These are phyloP conservation scores for Drosophila subsilvestris DNA, from an alignment of 2,888 invertebrate species.

Conservation along the genomic window DNA sequence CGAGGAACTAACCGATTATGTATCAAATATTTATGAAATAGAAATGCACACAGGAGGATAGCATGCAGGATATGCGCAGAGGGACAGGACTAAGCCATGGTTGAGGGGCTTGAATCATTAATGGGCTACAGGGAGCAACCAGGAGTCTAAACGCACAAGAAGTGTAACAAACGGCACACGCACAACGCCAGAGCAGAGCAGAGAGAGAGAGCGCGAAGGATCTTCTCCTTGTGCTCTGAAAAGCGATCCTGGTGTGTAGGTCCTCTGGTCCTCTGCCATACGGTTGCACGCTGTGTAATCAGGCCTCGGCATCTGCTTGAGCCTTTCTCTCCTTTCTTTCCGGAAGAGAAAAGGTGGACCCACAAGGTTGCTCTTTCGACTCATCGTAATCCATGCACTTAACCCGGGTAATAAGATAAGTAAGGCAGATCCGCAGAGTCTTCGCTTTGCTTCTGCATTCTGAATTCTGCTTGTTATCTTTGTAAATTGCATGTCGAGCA, in stretches of 20 bases:
- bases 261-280: neutral
- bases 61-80: too few relatives aligned
- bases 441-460: slow-evolving; percentile 37
- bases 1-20: slow-evolving; percentile 49
- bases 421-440: slow-evolving; percentile 62
- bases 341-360: neutral
- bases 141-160: slow-evolving; percentile 63
- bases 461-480: slow-evolving; percentile 72
- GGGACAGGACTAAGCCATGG: slow-evolving; percentile 16
- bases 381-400: slow-evolving; percentile 75
- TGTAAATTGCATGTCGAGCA: slow-evolving; percentile 78
- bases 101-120: slow-evolving; percentile 75
- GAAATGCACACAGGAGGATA: slow-evolving; percentile 4
- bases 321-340: neutral
- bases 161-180: slow-evolving; percentile 78
- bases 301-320: slow-evolving; percentile 63
- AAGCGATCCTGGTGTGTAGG: neutral
- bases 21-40: slow-evolving; percentile 69
- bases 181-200: slow-evolving; percentile 29
- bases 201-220: neutral
- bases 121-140: slow-evolving; percentile 60
- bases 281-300: slow-evolving; percentile 49
- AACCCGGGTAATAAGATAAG: slow-evolving; percentile 81
- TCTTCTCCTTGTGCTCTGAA: neutral
- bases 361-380: slow-evolving; percentile 74